phyloP scores from a whole-genome alignment of 23 tunicate species.

The Halocynthia aurantium region DNA sequence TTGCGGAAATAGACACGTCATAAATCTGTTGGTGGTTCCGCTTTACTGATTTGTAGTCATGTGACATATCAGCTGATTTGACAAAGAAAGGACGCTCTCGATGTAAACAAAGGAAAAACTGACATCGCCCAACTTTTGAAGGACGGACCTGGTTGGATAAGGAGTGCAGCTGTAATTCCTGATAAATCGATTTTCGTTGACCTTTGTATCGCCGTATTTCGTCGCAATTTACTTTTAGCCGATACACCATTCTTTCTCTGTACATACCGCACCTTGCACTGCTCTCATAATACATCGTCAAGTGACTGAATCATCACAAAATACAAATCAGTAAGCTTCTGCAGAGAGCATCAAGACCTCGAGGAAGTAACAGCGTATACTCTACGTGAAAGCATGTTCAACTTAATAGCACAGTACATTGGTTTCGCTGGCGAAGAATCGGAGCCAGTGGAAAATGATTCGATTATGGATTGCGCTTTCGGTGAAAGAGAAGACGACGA shows the following conservation, averaged over 20 bases:
- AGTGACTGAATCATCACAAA: neutral
- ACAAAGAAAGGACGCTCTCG: conserved; percentile 16
- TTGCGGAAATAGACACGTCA: no score
- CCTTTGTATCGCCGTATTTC: neutral
- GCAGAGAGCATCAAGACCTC: neutral
- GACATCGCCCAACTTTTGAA: conserved; percentile 8
- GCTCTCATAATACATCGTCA: neutral
- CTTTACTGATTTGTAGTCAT: neutral
- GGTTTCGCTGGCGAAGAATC: conserved; percentile 19
- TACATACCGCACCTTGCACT: neutral
- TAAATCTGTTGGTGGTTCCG: no score
- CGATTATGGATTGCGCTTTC: conserved; percentile 2
- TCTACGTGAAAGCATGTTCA: conserved; percentile 21
- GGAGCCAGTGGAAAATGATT: neutral
- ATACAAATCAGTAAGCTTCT: neutral
- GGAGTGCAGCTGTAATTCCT: no score
- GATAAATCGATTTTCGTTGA: no score
- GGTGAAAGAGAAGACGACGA: conserved; percentile 24
- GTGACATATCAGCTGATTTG: conserved; percentile 6
- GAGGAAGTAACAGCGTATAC: neutral
- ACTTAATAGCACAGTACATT: conserved; percentile 19
- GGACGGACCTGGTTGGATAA: no score
- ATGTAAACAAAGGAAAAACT: conserved; percentile 8
- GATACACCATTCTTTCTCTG: neutral
- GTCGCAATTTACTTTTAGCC: no score